Percentiles rank a stretch among this genome's conserved stretches.
phyloP scores from a whole-genome alignment of 2,113 vertebrate genomes.

The Spea multiplicata region DNA sequence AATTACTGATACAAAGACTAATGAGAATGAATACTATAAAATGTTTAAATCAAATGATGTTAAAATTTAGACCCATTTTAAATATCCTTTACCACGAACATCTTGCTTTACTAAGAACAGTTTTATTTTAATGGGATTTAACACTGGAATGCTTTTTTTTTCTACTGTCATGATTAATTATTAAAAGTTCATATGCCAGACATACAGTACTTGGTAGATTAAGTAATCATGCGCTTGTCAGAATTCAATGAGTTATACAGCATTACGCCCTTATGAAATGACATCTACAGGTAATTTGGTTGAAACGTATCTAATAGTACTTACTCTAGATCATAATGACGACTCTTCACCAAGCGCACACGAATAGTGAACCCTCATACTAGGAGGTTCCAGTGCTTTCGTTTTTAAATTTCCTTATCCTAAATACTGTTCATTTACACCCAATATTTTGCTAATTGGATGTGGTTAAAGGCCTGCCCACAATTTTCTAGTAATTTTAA shows the following conservation, averaged over 20 bases:
- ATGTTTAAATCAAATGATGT: too few species aligned
- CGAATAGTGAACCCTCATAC: too few species aligned
- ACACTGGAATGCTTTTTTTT: conserved; percentile 14
- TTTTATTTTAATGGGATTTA: conserved; percentile 30
- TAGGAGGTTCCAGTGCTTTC: too few species aligned
- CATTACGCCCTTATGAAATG: conserved; percentile 36
- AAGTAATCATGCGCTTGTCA: conserved; percentile 38
- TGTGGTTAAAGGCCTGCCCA: too few species aligned
- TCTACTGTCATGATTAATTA: conserved; percentile 24
- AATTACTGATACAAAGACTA: too few species aligned
- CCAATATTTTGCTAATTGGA: too few species aligned
- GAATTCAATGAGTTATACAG: conserved; percentile 44
- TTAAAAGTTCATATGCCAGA: conserved; percentile 35
- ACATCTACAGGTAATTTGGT: conserved; percentile 46
- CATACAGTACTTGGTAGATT: conserved; percentile 37
- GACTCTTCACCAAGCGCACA: conserved; percentile 39
- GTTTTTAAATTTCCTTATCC: too few species aligned
- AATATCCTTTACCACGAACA: too few species aligned
- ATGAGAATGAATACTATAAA: too few species aligned
- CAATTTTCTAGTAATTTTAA: too few species aligned
- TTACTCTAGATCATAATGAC: conserved; percentile 31
- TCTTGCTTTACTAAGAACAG: neutral
- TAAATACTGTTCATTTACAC: too few species aligned
- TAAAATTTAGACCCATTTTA: too few species aligned
- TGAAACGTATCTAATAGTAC: conserved; percentile 42